Evolutionary conservation across 2,888 invertebrate species (phyloP).

Genomic region (Abrostola triplasia): DNA sequence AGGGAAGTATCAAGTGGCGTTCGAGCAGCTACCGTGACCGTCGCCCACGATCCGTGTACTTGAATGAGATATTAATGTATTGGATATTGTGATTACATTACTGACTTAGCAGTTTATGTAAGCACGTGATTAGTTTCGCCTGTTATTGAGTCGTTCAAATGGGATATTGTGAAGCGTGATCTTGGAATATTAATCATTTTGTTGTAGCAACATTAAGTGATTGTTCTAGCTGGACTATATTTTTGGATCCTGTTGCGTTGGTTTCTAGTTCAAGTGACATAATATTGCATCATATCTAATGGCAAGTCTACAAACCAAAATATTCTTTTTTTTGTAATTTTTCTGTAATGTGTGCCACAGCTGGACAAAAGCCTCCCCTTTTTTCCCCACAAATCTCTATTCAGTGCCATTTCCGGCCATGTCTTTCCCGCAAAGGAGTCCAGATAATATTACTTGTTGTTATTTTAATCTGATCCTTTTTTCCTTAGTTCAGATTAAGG

Average conservation of each 20-base stretch:
- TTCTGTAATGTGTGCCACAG: no score
- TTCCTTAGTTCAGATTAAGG: slow-evolving; percentile 30
- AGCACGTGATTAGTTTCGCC: slow-evolving; percentile 29
- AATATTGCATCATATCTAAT: neutral
- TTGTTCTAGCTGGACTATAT: neutral
- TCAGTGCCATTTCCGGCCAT: no score
- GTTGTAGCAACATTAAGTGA: slow-evolving; percentile 17
- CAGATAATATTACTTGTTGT: no score
- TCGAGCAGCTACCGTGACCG: slow-evolving; percentile 53
- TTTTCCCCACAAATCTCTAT: no score
- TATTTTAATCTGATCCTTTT: no score
- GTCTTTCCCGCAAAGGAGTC: no score
- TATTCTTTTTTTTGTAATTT: no score
- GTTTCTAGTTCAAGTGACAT: neutral
- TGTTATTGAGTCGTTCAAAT: slow-evolving; percentile 26
- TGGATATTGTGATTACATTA: slow-evolving; percentile 43
- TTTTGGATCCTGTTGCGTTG: slow-evolving; percentile 11
- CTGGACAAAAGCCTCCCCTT: no score
- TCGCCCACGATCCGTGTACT: slow-evolving; percentile 49
- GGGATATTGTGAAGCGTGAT: slow-evolving; percentile 21
- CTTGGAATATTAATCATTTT: slow-evolving; percentile 20
- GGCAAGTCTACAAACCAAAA: no score
- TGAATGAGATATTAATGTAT: slow-evolving; percentile 50
- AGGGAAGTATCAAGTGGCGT: slow-evolving; percentile 55
- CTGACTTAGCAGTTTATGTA: slow-evolving; percentile 46